Base-by-base conservation (phyloP, 2,888 invertebrate genomes). In the Aporophyla nigra region DNA sequence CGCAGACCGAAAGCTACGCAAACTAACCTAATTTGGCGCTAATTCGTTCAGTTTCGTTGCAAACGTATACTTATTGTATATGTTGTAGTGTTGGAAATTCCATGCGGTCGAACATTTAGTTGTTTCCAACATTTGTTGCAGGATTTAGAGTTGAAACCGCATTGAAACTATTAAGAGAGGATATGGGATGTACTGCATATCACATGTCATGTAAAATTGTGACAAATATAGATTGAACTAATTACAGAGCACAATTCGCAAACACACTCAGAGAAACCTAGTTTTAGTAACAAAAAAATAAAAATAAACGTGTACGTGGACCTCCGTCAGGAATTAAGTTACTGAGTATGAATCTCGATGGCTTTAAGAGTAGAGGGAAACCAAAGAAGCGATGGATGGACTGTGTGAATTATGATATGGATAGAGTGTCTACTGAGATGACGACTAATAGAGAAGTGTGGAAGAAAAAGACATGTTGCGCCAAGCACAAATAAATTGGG, bases 21-120 rank as follows among this genome's bases (percentile, higher is more conserved):
- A 77, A 85, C 78, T 76, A 81, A 63, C 71, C 62, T 74, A 76
- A 85, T 85, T 85, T 76, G 46, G 19, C 58, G 68, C 75, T 77
- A 78, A 80, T 66, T 58, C 61, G 27, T 69, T 27, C 59, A 73
- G 68, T 71, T 83, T 56, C 9, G 27, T 71, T 40, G 4, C 53
- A 56, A 66, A 78, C 63, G 1, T 43, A 5, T 54, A 56, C 16
- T n/a, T n/a, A 33, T n/a, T n/a, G n/a, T 33, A 33, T 33, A 33
- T 33, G 33, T 33, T 43, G 14, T 27, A 27, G 61, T 24, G 54
- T 65, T 61, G 27, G 58, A 21, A 51, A 43, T 65, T 68, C 56
- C 27, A 16, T 63, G 67, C 58, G 76, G 76, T 80, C 56, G n/a
- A 12, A 74, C 58, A 58, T 49, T 21, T 19, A 1, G 40, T 59